These are phyloP conservation scores for Natrix natrix DNA, from an alignment of 2,797 vertebrate genomes.

Conservation along the genomic window DNA sequence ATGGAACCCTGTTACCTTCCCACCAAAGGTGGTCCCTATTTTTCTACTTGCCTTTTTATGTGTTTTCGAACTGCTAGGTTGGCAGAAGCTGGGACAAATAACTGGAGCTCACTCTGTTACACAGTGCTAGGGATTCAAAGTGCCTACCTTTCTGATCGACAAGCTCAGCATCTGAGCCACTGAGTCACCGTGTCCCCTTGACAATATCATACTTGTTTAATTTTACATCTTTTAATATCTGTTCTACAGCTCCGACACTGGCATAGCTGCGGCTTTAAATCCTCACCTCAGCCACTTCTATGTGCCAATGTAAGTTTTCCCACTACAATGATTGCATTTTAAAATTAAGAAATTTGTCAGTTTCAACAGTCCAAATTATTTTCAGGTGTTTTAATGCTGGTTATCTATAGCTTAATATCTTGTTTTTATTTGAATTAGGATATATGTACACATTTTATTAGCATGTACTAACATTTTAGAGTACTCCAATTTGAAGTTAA, in stretches of 20 bases:
- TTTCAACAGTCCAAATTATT: constrained; percentile 57
- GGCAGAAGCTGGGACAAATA: too few relatives aligned
- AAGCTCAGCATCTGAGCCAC: too few relatives aligned
- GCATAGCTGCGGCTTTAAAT: constrained; percentile 70
- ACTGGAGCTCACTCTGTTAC: too few relatives aligned
- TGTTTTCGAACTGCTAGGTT: too few relatives aligned
- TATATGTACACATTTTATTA: background rate
- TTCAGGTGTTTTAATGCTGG: background rate
- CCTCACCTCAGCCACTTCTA: constrained; percentile 69
- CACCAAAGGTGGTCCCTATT: too few relatives aligned
- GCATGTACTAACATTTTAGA: background rate
- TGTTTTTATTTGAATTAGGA: background rate
- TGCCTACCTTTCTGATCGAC: too few relatives aligned
- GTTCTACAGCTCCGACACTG: constrained; percentile 67
- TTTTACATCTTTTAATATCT: constrained; percentile 64
- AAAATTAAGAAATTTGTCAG: constrained; percentile 59
- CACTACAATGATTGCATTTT: constrained; percentile 58
- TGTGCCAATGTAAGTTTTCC: constrained; percentile 68
- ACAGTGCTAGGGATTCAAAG: too few relatives aligned
- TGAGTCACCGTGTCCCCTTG: background rate
- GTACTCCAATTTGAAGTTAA: constrained; percentile 3
- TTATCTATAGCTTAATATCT: background rate
- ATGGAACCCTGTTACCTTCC: too few relatives aligned
- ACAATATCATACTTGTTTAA: constrained; percentile 47
- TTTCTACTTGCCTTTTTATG: too few relatives aligned